Conservation (phyloP, 2,888 invertebrate genomes). For the Mythimna pallens region DNA sequence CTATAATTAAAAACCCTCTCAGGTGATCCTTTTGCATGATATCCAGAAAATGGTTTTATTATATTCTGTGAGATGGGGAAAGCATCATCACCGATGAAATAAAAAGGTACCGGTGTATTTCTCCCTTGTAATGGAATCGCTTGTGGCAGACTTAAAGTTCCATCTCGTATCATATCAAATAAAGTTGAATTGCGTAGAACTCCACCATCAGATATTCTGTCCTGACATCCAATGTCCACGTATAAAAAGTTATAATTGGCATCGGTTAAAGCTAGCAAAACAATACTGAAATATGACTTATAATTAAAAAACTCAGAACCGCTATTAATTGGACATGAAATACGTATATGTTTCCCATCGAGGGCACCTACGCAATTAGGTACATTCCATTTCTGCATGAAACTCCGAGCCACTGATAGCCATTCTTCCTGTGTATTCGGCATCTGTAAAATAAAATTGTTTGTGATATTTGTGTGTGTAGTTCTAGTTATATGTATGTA, state of each 20-base stretch:
- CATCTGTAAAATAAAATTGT: conserved; percentile 54
- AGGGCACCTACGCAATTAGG: conserved; percentile 56
- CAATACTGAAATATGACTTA: conserved; percentile 59
- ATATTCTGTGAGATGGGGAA: conserved; percentile 55
- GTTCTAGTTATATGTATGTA: conserved; percentile 14
- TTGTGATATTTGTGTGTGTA: conserved; percentile 53
- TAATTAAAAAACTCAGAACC: conserved; percentile 55
- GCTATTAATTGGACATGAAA: conserved; percentile 45
- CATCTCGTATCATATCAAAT: conserved; percentile 56
- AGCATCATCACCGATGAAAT: conserved; percentile 58
- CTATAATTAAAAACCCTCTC: conserved; percentile 59
- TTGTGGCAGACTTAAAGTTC: conserved; percentile 57
- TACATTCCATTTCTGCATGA: conserved; percentile 55
- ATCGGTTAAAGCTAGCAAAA: conserved; percentile 59
- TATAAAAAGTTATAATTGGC: conserved; percentile 24
- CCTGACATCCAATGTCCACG: conserved; percentile 52
- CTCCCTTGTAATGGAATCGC: conserved; percentile 59
- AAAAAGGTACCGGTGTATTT: conserved; percentile 60
- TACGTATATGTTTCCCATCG: conserved; percentile 53
- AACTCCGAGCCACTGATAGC: conserved; percentile 51
- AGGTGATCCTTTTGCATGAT: conserved; percentile 57
- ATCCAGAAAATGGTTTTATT: conserved; percentile 57
- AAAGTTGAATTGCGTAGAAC: conserved; percentile 50
- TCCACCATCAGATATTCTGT: conserved; percentile 60
- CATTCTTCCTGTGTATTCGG: conserved; percentile 56